Percentiles rank a stretch among this genome's conserved stretches.
These are phyloP conservation scores for Ferrisia virgata DNA, from an alignment of 2,888 invertebrate genomes.

Conservation along the genomic window DNA sequence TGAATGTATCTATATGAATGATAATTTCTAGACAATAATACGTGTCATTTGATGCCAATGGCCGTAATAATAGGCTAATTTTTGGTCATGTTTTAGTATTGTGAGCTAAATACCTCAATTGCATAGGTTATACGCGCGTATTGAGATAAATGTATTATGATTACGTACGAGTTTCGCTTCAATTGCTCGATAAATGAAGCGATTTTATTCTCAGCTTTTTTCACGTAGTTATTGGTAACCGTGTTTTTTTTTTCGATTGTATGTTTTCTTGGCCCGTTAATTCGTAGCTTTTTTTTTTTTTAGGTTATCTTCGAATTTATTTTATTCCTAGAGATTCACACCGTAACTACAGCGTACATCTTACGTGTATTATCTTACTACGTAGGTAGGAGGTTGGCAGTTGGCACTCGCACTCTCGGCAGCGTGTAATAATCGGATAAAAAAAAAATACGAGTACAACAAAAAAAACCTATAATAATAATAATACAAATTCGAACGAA, in stretches of 20 bases:
- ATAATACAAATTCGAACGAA: neutral
- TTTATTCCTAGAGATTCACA: neutral
- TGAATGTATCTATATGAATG: too few species aligned
- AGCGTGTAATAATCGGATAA: neutral
- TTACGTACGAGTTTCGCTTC: neutral
- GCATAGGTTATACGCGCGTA: too few species aligned
- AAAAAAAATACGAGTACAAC: neutral
- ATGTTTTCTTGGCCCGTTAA: neutral
- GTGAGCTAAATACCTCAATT: neutral
- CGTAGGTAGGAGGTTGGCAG: too few species aligned
- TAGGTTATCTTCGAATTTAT: neutral
- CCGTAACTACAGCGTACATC: neutral
- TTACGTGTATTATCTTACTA: neutral
- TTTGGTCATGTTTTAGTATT: neutral
- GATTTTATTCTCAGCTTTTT: neutral
- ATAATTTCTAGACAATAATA: too few species aligned
- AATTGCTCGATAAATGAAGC: neutral
- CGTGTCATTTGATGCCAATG: too few species aligned
- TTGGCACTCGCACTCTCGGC: too few species aligned
- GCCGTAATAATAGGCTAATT: neutral
- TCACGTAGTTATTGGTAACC: neutral
- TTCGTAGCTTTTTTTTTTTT: neutral
- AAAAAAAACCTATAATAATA: constrained; percentile 6
- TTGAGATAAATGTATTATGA: neutral
- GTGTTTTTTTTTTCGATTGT: neutral